These are phyloP conservation scores for Caenorhabditis sp. DNA, from an alignment of 2,888 invertebrate genomes.

Conservation along the genomic window DNA sequence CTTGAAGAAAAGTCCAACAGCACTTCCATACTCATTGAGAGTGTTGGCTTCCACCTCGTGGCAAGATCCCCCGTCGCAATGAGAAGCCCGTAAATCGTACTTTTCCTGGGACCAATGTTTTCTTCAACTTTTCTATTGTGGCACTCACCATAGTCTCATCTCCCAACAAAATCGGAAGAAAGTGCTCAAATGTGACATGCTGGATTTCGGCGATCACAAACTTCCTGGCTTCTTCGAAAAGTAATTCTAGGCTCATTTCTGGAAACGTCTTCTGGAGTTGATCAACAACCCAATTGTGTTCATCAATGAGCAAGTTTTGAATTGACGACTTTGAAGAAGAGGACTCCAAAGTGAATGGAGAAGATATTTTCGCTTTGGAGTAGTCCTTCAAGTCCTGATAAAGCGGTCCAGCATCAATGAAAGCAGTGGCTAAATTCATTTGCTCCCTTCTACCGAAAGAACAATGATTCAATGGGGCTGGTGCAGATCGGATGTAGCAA, in stretches of 20 bases:
- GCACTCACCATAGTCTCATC: constrained; percentile 58
- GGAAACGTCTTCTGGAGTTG: constrained; percentile 40
- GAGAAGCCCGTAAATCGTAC: constrained; percentile 34
- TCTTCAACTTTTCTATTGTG: neutral
- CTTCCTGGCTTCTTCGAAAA: constrained; percentile 83
- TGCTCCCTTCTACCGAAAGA: constrained; percentile 54
- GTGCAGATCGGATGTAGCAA: constrained; percentile 59
- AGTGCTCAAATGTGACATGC: constrained; percentile 84
- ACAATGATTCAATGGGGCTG: constrained; percentile 41
- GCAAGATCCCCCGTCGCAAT: constrained; percentile 42
- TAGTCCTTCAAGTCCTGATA: constrained; percentile 56
- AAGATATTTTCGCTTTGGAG: constrained; percentile 24
- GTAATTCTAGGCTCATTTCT: constrained; percentile 57
- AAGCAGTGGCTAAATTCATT: constrained; percentile 67
- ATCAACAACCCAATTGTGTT: constrained; percentile 56
- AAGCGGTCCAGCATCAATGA: constrained; percentile 65
- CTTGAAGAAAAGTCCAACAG: constrained; percentile 77
- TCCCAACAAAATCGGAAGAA: constrained; percentile 64
- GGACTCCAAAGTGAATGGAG: neutral
- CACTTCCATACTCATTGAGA: constrained; percentile 90
- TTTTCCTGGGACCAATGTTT: constrained; percentile 35
- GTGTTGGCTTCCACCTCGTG: constrained; percentile 88
- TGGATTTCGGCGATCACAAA: constrained; percentile 86
- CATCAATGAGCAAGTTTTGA: constrained; percentile 38
- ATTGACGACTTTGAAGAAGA: constrained; percentile 1